Evolutionary conservation across 2,888 invertebrate species (phyloP).

Genomic region (Epistrophe grossulariae): DNA sequence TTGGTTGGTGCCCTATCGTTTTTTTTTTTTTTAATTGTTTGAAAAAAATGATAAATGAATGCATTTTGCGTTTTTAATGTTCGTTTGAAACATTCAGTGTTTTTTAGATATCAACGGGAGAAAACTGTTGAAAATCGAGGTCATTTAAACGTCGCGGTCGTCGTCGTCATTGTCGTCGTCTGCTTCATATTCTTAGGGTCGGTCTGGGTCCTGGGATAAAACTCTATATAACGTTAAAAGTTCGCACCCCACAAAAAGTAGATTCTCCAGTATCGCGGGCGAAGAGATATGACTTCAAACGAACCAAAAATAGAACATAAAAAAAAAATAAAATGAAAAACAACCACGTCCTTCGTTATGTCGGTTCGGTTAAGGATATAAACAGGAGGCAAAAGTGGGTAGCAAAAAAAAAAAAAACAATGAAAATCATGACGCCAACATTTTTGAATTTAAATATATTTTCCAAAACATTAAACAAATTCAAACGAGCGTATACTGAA

Average conservation of each 20-base stretch:
- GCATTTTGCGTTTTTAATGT: constrained; percentile 32
- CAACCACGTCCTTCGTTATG: constrained; percentile 6
- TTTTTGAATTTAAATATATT: constrained; percentile 65
- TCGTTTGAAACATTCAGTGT: constrained; percentile 21
- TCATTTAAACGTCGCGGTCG: constrained; percentile 9
- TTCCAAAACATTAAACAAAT: constrained; percentile 70
- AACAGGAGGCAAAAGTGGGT: not conserved
- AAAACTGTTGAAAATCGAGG: constrained; percentile 27
- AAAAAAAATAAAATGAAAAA: constrained; percentile 5
- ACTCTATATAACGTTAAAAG: constrained; percentile 1
- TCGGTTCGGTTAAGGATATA: not conserved
- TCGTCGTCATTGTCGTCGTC: not conserved
- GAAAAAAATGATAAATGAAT: constrained; percentile 33
- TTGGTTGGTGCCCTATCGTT: not conserved
- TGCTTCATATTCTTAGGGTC: not conserved
- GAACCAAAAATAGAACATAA: not conserved
- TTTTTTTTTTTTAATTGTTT: constrained; percentile 16
- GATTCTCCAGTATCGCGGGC: not conserved
- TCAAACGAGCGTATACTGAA: constrained; percentile 62
- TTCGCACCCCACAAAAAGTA: constrained; percentile 5
- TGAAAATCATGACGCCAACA: constrained; percentile 51
- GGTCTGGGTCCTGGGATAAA: not conserved
- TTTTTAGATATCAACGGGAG: constrained; percentile 9
- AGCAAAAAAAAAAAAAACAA: constrained; percentile 25
- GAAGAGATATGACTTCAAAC: constrained; percentile 6